Conservation (phyloP, 2,113 vertebrate genomes). For the Condylura cristata region DNA sequence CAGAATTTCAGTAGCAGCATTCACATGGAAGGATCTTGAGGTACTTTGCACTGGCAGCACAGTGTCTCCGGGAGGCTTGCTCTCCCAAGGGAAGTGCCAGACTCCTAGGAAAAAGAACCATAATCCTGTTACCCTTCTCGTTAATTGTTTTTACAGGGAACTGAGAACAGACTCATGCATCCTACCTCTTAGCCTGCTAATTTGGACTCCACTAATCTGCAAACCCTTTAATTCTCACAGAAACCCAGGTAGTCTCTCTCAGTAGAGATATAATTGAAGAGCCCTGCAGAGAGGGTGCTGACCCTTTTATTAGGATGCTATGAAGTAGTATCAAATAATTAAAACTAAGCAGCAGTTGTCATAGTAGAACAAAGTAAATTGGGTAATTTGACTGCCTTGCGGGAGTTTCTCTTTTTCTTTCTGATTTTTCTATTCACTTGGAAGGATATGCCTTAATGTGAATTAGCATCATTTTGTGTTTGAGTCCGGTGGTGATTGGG, state of each 20-base stretch:
- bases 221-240: constrained; percentile 66
- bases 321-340: constrained; percentile 65
- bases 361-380: constrained; percentile 58
- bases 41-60: not conserved
- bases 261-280: constrained; percentile 64
- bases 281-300: constrained; percentile 56
- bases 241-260: constrained; percentile 48
- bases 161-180: not conserved
- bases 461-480: constrained; percentile 50
- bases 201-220: constrained; percentile 67
- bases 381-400: constrained; percentile 57
- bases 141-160: constrained; percentile 63
- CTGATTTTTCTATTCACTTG: constrained; percentile 47
- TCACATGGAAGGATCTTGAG: constrained; percentile 31
- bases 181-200: constrained; percentile 49
- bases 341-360: constrained; percentile 66
- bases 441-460: constrained; percentile 14
- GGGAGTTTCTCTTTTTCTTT: constrained; percentile 64
- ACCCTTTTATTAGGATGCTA: constrained; percentile 47
- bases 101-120: not conserved
- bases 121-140: constrained; percentile 12
- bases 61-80: not conserved
- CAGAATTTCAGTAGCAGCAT: constrained; percentile 32
- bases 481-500: not conserved
- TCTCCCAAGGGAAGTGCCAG: constrained; percentile 39